These are phyloP conservation scores for Saccostrea echinata DNA, from an alignment of 1,140 invertebrate species.

Conservation along the genomic window DNA sequence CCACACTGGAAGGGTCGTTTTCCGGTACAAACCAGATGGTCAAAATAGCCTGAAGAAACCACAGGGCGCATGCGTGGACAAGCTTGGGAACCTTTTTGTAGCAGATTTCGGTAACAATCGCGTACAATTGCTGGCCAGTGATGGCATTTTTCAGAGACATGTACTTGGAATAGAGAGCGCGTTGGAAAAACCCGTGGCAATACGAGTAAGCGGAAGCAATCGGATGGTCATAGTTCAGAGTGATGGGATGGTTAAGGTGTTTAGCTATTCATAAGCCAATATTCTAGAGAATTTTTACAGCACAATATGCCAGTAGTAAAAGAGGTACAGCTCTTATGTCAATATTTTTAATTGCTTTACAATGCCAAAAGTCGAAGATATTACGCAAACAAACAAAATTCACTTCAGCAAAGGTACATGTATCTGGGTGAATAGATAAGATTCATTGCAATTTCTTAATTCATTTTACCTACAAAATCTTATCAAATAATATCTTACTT, in stretches of 20 bases:
- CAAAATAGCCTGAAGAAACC: constrained; percentile 66
- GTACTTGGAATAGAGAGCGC: constrained; percentile 69
- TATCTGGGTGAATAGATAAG: not conserved
- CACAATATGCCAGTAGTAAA: not conserved
- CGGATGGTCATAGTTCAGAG: constrained; percentile 73
- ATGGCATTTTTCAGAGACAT: constrained; percentile 71
- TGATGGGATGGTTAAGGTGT: constrained; percentile 75
- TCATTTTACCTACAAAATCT: constrained; percentile 10
- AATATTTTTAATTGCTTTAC: not conserved
- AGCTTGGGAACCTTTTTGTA: constrained; percentile 72
- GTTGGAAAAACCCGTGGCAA: constrained; percentile 69
- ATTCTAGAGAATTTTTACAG: not conserved
- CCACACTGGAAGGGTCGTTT: constrained; percentile 62
- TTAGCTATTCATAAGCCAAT: constrained; percentile 63
- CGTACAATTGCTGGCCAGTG: constrained; percentile 70
- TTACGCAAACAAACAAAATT: not conserved
- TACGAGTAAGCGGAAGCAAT: constrained; percentile 67
- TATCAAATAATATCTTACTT: not conserved
- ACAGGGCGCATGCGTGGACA: constrained; percentile 72
- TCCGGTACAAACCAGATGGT: constrained; percentile 63
- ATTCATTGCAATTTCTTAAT: not conserved
- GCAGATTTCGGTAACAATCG: constrained; percentile 73
- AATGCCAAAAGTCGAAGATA: constrained; percentile 7
- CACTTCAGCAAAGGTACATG: not conserved
- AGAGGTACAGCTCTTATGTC: not conserved